A percentile compares a stretch with the other conserved stretches of the same genome.
Conservation (phyloP, 2,797 vertebrate species). For the Cossypha niveicapilla region DNA sequence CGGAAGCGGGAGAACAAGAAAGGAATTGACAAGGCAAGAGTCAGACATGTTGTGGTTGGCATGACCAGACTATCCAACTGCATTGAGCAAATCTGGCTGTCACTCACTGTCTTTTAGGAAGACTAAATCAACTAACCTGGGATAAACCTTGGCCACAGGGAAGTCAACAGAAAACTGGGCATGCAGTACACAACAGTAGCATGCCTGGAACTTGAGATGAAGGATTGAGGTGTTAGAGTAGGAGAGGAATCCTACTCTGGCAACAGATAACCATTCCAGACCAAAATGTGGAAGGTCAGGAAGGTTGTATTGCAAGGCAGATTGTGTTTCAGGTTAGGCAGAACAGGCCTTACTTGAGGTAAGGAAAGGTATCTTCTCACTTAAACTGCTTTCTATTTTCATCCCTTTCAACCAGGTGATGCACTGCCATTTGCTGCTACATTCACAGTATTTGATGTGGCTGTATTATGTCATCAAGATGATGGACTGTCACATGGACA, state of each 20-base stretch:
- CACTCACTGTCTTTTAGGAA: slow-evolving; percentile 1
- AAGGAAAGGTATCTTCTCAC: not conserved
- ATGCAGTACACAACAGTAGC: not conserved
- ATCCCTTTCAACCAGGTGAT: not conserved
- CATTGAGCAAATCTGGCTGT: slow-evolving; percentile 11
- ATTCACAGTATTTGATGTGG: not conserved
- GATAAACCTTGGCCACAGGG: not conserved
- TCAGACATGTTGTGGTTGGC: slow-evolving; percentile 5
- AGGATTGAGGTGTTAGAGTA: slow-evolving; percentile 3
- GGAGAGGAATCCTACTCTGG: slow-evolving; percentile 15
- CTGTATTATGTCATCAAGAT: not conserved
- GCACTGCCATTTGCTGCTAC: not conserved
- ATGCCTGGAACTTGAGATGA: slow-evolving; percentile 31
- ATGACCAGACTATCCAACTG: not conserved
- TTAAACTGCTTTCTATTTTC: not conserved
- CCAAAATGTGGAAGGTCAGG: slow-evolving; percentile 44
- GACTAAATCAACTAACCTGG: slow-evolving; percentile 9
- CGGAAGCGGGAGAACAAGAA: slow-evolving; percentile 11
- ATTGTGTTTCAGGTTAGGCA: not conserved
- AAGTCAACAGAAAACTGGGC: not conserved
- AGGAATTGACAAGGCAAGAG: slow-evolving; percentile 31
- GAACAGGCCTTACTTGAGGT: not conserved
- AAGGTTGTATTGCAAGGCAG: slow-evolving; percentile 44
- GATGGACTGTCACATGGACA: not conserved
- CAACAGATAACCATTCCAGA: not conserved